Evolutionary conservation across 2,797 vertebrate genomes (phyloP).

Genomic region (Leptoclinus maculatus): DNA sequence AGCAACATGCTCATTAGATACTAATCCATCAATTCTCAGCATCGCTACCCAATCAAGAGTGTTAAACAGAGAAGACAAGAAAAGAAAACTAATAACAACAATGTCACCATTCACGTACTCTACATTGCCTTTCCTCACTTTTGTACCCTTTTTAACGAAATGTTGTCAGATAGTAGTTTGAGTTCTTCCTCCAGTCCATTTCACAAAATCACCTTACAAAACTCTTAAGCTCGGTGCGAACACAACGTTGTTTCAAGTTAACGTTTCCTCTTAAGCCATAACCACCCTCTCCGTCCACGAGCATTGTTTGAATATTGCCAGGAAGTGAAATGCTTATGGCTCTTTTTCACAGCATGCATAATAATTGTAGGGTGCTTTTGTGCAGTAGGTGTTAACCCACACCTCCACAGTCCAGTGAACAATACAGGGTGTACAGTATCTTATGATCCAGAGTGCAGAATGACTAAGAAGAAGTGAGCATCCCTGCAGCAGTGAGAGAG

Average conservation of each 20-base stretch:
- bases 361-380: too few relatives aligned
- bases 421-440: neutral
- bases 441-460: neutral
- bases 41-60: neutral
- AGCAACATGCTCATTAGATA: neutral
- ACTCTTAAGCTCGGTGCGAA: neutral
- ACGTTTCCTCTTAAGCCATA: neutral
- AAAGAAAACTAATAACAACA: neutral
- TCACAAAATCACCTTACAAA: neutral
- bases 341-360: neutral
- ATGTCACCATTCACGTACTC: neutral
- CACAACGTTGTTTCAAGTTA: neutral
- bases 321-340: neutral
- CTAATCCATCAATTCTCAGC: neutral
- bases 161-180: neutral
- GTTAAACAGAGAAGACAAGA: neutral
- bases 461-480: conserved; percentile 1
- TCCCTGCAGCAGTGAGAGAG: neutral
- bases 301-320: neutral
- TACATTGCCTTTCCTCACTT: neutral
- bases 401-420: neutral
- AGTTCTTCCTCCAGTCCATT: too few relatives aligned
- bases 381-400: neutral
- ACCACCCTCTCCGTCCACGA: neutral
- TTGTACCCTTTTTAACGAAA: neutral